Conservation (phyloP, 2,113 vertebrate genomes). For the Bubo bubo region DNA sequence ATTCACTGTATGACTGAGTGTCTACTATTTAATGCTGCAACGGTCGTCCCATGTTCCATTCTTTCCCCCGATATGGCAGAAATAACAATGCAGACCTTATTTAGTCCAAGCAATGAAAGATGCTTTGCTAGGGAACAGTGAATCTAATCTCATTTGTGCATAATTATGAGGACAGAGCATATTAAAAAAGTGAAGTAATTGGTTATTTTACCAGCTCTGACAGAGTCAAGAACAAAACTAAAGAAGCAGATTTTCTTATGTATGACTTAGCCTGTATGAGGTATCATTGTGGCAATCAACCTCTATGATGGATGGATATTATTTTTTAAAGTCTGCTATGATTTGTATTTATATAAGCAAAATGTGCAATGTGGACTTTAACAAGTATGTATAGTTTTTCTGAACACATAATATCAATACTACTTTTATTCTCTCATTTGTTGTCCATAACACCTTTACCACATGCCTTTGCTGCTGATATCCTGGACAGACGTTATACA, state of each 20-base stretch:
- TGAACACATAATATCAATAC: too few relatives aligned
- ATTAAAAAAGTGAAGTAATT: background rate
- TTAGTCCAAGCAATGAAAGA: background rate
- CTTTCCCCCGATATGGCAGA: background rate
- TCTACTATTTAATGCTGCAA: background rate
- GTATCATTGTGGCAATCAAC: background rate
- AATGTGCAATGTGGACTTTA: background rate
- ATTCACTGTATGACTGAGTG: background rate
- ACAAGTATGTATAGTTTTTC: accelerated
- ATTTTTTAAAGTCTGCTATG: background rate
- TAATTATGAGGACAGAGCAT: background rate
- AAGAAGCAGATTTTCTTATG: background rate
- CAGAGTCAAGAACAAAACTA: background rate
- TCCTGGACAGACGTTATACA: background rate
- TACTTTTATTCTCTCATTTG: background rate
- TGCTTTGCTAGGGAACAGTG: background rate
- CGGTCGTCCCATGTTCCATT: background rate
- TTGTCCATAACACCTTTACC: background rate
- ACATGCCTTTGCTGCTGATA: background rate
- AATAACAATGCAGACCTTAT: background rate
- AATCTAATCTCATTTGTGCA: background rate
- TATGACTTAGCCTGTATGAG: accelerated
- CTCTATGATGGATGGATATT: background rate
- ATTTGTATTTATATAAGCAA: background rate
- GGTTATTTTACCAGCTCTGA: background rate